phyloP scores from a whole-genome alignment of 2,113 vertebrate species.

The Dipodomys merriami region DNA sequence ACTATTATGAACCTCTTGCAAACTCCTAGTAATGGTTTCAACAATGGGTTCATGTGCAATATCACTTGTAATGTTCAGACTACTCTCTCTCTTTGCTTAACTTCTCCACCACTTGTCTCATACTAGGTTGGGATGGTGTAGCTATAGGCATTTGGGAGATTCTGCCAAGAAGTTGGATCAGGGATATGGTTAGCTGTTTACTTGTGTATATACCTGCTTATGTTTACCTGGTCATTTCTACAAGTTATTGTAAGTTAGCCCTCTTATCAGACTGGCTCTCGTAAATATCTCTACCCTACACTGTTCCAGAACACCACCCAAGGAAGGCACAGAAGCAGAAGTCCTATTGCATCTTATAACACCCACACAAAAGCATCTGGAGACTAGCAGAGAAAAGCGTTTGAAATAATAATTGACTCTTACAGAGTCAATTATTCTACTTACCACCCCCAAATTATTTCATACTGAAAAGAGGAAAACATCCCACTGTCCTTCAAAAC shows the following conservation, averaged over 20 bases:
- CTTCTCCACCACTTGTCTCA: constrained; percentile 3
- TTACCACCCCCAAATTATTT: background rate
- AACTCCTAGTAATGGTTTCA: constrained; percentile 28
- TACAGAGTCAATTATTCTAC: background rate
- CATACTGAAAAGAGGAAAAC: background rate
- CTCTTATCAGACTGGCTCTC: constrained; percentile 3
- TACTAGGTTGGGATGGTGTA: background rate
- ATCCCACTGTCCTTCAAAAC: background rate
- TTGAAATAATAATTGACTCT: background rate
- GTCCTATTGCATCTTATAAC: background rate
- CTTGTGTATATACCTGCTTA: background rate
- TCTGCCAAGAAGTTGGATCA: background rate
- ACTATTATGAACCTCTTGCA: constrained; percentile 1
- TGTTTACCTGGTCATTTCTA: background rate
- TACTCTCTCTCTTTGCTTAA: too few species aligned
- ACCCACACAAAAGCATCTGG: background rate
- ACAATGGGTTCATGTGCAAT: background rate
- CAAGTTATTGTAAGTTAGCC: background rate
- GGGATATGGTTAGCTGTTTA: constrained; percentile 13
- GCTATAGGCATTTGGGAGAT: background rate
- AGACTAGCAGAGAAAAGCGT: background rate
- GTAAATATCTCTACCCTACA: background rate
- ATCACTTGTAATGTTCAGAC: background rate
- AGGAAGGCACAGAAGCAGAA: background rate
- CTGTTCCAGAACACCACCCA: background rate